Conservation (phyloP, 2,888 invertebrate species). For the Hirtodrosophila alboralis region DNA sequence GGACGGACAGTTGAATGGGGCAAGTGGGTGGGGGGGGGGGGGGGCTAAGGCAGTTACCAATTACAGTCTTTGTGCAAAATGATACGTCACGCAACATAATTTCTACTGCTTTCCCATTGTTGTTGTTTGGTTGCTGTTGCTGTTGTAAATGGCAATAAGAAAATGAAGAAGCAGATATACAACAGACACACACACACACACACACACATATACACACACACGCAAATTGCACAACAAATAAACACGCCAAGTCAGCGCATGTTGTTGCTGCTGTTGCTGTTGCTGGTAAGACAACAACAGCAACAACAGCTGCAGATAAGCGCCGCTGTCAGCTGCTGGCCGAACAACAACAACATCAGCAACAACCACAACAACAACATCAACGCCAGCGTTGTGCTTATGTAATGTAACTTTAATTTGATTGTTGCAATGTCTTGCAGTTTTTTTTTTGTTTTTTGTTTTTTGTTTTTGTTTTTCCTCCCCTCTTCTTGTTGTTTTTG, state of each 20-base stretch:
- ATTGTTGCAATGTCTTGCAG: slow-evolving; percentile 79
- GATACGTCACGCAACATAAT: slow-evolving; percentile 81
- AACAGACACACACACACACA: slow-evolving; percentile 23
- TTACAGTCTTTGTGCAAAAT: slow-evolving; percentile 79
- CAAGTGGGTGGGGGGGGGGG: accelerated
- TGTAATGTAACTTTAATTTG: slow-evolving; percentile 78
- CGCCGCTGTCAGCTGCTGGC: slow-evolving; percentile 25
- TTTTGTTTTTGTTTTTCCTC: background rate
- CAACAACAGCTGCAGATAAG: slow-evolving; percentile 23
- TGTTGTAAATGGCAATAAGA: slow-evolving; percentile 39
- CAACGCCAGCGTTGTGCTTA: slow-evolving; percentile 48
- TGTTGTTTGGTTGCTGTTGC: slow-evolving; percentile 24
- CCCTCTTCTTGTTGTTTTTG: background rate
- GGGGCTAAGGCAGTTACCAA: slow-evolving; percentile 43
- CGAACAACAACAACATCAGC: background rate
- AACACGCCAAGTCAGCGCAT: slow-evolving; percentile 63
- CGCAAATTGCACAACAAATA: slow-evolving; percentile 73
- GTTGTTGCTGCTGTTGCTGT: slow-evolving; percentile 17
- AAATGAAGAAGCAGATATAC: slow-evolving; percentile 50
- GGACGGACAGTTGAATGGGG: too few relatives aligned
- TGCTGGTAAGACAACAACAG: slow-evolving; percentile 25
- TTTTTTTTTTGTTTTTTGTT: slow-evolving; percentile 49
- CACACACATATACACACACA: slow-evolving; percentile 21
- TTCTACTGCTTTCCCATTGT: slow-evolving; percentile 76
- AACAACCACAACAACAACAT: slow-evolving; percentile 4